Percentiles rank a stretch among this genome's conserved stretches.
These are phyloP conservation scores for Acridotheres tristis DNA, from an alignment of 2,797 vertebrate species.

Conservation along the genomic window DNA sequence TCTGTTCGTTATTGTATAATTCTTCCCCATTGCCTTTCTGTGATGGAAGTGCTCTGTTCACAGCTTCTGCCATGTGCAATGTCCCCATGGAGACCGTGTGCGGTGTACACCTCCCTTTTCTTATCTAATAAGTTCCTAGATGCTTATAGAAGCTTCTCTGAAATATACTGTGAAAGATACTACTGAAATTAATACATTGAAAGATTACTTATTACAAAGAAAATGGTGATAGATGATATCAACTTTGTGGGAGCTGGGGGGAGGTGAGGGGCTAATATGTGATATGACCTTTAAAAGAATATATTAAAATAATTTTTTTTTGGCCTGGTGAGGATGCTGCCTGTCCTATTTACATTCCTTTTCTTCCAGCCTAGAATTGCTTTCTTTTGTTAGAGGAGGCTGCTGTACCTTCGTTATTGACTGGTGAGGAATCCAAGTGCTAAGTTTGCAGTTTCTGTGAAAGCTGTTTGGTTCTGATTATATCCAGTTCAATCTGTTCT, in stretches of 20 bases:
- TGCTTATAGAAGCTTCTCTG: slow-evolving; percentile 52
- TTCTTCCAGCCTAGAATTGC: slow-evolving; percentile 28
- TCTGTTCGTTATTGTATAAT: slow-evolving; percentile 36
- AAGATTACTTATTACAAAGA: slow-evolving; percentile 61
- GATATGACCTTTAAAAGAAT: slow-evolving; percentile 8
- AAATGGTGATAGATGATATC: slow-evolving; percentile 48
- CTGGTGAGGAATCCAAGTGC: slow-evolving; percentile 42
- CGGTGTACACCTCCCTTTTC: neutral
- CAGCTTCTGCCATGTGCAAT: slow-evolving; percentile 55
- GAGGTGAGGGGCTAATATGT: slow-evolving; percentile 9
- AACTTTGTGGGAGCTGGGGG: slow-evolving; percentile 1
- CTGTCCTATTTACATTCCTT: slow-evolving; percentile 3
- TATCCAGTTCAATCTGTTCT: slow-evolving; percentile 50
- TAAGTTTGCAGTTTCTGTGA: slow-evolving; percentile 55
- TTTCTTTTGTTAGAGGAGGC: slow-evolving; percentile 59
- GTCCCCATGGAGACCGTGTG: slow-evolving; percentile 62
- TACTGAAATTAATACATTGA: slow-evolving; percentile 67
- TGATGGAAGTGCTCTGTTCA: slow-evolving; percentile 46
- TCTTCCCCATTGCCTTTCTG: slow-evolving; percentile 34
- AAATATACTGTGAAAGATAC: slow-evolving; percentile 56
- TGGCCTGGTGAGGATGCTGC: neutral
- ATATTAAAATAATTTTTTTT: neutral
- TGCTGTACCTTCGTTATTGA: slow-evolving; percentile 15
- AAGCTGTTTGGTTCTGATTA: slow-evolving; percentile 54
- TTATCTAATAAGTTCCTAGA: slow-evolving; percentile 66